Evolutionary conservation across 2,888 invertebrate genomes (phyloP).

Genomic region (Exocentrus adspersus): DNA sequence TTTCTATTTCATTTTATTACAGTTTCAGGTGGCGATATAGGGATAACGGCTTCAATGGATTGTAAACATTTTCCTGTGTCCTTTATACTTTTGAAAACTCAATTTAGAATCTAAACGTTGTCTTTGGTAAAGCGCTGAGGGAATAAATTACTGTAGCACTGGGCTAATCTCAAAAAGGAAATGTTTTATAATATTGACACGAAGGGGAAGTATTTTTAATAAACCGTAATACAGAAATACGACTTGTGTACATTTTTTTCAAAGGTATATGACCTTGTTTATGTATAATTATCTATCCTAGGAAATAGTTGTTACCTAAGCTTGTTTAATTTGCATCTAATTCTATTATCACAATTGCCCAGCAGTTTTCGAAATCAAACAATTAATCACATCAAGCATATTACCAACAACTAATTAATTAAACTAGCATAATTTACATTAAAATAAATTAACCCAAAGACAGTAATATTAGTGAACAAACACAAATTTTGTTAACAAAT

Average conservation of each 20-base stretch:
- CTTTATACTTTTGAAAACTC: background rate
- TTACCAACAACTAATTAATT: constrained; percentile 3
- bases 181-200: too few relatives aligned
- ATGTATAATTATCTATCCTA: too few relatives aligned
- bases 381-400: constrained; percentile 2
- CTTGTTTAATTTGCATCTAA: too few relatives aligned
- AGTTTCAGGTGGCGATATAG: constrained; percentile 15
- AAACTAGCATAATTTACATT: constrained; percentile 10
- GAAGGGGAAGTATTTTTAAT: too few relatives aligned
- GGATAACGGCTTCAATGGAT: constrained; percentile 5
- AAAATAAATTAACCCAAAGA: constrained; percentile 20
- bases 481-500: constrained; percentile 26
- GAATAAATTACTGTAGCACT: background rate
- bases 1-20: constrained; percentile 7
- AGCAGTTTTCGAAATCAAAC: background rate
- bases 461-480: constrained; percentile 15
- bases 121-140: constrained; percentile 5
- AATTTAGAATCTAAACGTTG: constrained; percentile 16
- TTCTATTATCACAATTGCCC: constrained; percentile 6
- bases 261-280: too few relatives aligned
- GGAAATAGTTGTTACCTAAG: too few relatives aligned
- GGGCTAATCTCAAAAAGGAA: too few relatives aligned
- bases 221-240: too few relatives aligned
- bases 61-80: constrained; percentile 16
- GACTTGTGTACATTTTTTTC: too few relatives aligned